phyloP scores from a whole-genome alignment of 2,888 invertebrate species.

The Lissocephala sabroskyi region DNA sequence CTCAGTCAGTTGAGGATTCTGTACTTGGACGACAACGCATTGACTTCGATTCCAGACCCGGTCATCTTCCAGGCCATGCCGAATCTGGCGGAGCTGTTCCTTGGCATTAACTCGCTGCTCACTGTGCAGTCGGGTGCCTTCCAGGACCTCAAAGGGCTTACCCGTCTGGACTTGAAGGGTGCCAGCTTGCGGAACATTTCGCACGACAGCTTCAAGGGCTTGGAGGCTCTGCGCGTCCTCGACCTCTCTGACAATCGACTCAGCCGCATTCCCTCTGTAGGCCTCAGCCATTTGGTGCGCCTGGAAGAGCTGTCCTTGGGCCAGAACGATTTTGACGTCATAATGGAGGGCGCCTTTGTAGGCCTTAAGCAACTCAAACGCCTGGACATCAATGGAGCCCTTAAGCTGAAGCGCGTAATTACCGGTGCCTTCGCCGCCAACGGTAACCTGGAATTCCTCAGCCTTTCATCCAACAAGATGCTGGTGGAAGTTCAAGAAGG shows the following conservation, averaged over 20 bases:
- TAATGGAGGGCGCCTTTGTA: constrained; percentile 84
- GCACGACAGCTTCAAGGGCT: constrained; percentile 83
- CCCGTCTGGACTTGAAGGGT: constrained; percentile 84
- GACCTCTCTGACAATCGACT: constrained; percentile 86
- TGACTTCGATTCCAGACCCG: constrained; percentile 83
- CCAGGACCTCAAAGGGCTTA: constrained; percentile 83
- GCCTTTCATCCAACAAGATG: constrained; percentile 85
- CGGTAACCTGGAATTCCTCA: constrained; percentile 84
- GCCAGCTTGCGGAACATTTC: constrained; percentile 87
- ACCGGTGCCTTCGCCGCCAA: constrained; percentile 87
- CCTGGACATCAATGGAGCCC: constrained; percentile 85
- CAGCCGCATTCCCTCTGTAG: constrained; percentile 82
- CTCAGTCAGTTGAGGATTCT: constrained; percentile 83
- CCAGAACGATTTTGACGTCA: constrained; percentile 83
- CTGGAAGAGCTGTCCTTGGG: constrained; percentile 87
- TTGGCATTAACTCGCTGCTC: constrained; percentile 88
- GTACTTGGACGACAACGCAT: constrained; percentile 88
- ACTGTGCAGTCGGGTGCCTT: constrained; percentile 84
- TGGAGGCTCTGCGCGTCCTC: constrained; percentile 82
- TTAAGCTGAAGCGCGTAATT: constrained; percentile 81
- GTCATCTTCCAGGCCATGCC: constrained; percentile 81
- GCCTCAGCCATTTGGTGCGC: constrained; percentile 80
- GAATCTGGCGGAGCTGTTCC: constrained; percentile 86
- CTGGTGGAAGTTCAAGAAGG: constrained; percentile 83
- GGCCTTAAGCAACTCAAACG: constrained; percentile 84